These are phyloP conservation scores for Muschampia staudingeri DNA, from an alignment of 2,888 invertebrate genomes.

Conservation along the genomic window DNA sequence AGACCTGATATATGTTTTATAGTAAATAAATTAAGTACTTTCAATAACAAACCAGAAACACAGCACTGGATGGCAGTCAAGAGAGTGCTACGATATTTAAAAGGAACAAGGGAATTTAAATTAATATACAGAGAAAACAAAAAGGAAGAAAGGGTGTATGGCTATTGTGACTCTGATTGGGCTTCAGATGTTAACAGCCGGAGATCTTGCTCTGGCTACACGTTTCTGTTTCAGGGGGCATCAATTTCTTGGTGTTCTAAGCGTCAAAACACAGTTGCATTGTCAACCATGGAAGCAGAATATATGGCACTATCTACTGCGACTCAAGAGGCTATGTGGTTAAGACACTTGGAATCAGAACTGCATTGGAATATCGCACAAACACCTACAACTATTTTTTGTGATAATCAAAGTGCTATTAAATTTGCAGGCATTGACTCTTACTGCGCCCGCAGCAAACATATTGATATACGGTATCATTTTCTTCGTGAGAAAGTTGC, in stretches of 20 bases:
- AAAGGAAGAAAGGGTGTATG: constrained; percentile 31
- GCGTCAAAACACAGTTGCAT: constrained; percentile 62
- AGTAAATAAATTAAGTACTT: neutral
- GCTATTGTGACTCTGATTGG: constrained; percentile 70
- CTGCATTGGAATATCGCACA: constrained; percentile 23
- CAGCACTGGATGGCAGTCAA: constrained; percentile 4
- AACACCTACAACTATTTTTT: constrained; percentile 30
- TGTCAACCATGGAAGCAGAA: constrained; percentile 66
- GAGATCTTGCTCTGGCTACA: constrained; percentile 67
- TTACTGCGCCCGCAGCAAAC: constrained; percentile 11
- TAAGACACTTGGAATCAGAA: constrained; percentile 56
- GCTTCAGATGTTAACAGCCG: constrained; percentile 44
- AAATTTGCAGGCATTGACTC: neutral
- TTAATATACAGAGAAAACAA: constrained; percentile 36
- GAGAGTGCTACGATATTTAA: constrained; percentile 2
- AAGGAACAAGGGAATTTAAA: constrained; percentile 52
- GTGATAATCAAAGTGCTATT: constrained; percentile 51
- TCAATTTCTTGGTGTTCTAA: constrained; percentile 69
- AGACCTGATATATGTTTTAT: neutral
- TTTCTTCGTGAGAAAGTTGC: neutral
- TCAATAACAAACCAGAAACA: neutral
- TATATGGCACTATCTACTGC: constrained; percentile 65
- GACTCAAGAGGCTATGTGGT: constrained; percentile 61
- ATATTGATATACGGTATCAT: constrained; percentile 18
- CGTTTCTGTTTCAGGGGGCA: constrained; percentile 69